Conservation (phyloP, 2,888 invertebrate genomes). For the Calliopum simillimum region DNA sequence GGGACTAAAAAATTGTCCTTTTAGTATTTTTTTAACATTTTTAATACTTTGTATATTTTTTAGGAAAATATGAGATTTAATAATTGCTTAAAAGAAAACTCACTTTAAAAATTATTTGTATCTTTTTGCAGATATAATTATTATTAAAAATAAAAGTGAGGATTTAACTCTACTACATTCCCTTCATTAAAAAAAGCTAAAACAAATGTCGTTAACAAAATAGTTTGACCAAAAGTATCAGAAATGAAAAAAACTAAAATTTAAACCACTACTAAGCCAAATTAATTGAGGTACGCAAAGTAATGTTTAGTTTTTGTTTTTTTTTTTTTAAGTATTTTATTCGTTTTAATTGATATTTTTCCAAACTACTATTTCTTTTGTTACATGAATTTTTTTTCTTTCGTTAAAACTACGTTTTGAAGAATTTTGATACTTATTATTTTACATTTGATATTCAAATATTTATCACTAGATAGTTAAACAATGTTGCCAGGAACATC, state of each 20-base stretch:
- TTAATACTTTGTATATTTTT: too few relatives aligned
- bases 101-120: constrained; percentile 53
- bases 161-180: constrained; percentile 41
- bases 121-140: constrained; percentile 64
- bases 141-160: constrained; percentile 53
- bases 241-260: constrained; percentile 22
- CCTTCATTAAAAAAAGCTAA: constrained; percentile 42
- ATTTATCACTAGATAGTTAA: too few relatives aligned
- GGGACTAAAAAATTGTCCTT: too few relatives aligned
- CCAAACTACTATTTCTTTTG: too few relatives aligned
- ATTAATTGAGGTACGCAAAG: constrained; percentile 37
- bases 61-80: too few relatives aligned
- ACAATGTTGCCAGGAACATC: too few relatives aligned
- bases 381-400: neutral
- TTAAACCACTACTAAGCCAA: constrained; percentile 25
- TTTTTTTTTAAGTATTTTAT: neutral
- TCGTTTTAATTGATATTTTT: neutral
- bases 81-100: neutral
- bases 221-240: constrained; percentile 17
- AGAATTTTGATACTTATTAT: neutral
- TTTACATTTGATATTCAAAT: neutral
- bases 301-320: constrained; percentile 11
- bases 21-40: too few relatives aligned
- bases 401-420: neutral
- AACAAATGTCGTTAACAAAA: constrained; percentile 38